phyloP scores from a whole-genome alignment of 2,797 vertebrate species.

The Helarctos malayanus region DNA sequence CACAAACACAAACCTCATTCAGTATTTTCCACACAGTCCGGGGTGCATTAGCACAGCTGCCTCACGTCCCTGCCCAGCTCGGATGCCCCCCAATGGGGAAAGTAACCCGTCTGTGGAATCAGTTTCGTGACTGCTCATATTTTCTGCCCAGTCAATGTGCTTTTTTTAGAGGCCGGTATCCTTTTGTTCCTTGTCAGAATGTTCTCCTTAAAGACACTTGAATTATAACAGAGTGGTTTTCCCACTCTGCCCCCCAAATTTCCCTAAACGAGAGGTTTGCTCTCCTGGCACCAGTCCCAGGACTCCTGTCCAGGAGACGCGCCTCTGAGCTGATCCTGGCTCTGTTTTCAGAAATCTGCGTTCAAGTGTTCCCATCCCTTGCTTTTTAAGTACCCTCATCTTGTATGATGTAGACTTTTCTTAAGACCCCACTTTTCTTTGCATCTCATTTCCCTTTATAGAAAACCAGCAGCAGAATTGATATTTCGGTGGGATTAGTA shows the following conservation, averaged over 20 bases:
- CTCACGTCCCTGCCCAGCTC: background rate
- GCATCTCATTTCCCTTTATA: background rate
- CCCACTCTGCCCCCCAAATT: background rate
- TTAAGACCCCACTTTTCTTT: background rate
- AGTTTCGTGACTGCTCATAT: background rate
- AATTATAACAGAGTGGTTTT: background rate
- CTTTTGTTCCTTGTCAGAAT: background rate
- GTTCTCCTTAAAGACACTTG: constrained; percentile 1
- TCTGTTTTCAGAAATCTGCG: background rate
- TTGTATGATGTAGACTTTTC: background rate
- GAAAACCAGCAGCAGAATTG: background rate
- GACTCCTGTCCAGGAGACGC: background rate
- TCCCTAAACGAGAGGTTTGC: background rate
- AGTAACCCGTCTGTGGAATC: background rate
- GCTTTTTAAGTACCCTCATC: background rate
- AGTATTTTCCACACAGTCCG: background rate
- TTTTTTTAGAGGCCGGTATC: background rate
- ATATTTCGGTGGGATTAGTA: background rate
- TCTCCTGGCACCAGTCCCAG: background rate
- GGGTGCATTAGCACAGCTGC: background rate
- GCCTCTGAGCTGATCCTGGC: background rate
- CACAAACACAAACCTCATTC: background rate
- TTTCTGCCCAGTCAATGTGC: background rate
- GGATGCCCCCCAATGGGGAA: background rate
- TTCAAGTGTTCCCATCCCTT: background rate